phyloP scores from a whole-genome alignment of 2,888 invertebrate species.

The Eremobia ochroleuca region DNA sequence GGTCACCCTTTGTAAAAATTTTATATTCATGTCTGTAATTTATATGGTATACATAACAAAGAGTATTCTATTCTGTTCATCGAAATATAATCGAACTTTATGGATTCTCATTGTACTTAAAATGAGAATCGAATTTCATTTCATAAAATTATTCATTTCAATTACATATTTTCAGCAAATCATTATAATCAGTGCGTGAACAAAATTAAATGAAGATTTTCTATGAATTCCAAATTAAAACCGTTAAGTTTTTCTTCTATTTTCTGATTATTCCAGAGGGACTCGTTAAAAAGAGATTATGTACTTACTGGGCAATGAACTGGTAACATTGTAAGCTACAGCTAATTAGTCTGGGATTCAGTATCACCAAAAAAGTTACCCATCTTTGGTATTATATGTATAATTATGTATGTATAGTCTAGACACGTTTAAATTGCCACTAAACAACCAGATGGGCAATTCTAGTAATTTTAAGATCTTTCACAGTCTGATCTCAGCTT shows the following conservation, averaged over 20 bases:
- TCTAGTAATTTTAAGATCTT: too few species aligned
- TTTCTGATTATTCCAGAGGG: conserved; percentile 22
- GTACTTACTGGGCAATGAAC: conserved; percentile 43
- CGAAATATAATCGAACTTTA: background rate
- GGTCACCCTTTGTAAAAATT: too few species aligned
- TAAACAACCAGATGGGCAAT: background rate
- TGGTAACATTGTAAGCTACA: conserved; percentile 45
- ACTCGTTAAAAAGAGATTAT: conserved; percentile 63
- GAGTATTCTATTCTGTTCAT: too few species aligned
- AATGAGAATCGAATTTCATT: background rate
- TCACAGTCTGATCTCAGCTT: too few species aligned
- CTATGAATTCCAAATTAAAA: conserved; percentile 21
- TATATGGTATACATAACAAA: too few species aligned
- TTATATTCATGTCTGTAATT: too few species aligned
- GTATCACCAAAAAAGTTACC: conserved; percentile 11
- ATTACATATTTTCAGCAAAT: background rate
- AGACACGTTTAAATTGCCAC: background rate
- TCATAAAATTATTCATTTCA: background rate
- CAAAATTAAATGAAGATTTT: conserved; percentile 2
- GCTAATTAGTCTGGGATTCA: conserved; percentile 33
- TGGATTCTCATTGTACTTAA: background rate
- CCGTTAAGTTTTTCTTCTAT: conserved; percentile 16
- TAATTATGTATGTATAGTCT: background rate
- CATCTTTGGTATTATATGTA: conserved; percentile 4
- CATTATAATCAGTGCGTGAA: background rate